These are phyloP conservation scores for Tridacna crocea DNA, from an alignment of 2,888 invertebrate species.

Conservation along the genomic window DNA sequence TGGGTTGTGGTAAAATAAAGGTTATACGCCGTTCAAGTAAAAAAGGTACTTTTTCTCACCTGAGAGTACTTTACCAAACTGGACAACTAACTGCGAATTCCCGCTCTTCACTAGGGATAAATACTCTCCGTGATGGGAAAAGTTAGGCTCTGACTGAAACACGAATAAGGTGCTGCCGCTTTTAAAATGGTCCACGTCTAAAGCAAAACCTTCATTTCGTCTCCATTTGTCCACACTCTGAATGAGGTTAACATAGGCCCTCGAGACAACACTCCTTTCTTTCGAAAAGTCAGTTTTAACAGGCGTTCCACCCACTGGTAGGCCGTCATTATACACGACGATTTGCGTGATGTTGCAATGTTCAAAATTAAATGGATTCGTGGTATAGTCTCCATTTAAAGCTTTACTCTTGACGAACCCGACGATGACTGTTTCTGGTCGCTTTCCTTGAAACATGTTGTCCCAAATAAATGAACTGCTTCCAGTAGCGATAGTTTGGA, in stretches of 20 bases:
- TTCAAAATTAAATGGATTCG: conserved; percentile 59
- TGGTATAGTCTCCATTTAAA: conserved; percentile 42
- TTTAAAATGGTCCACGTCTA: conserved; percentile 24
- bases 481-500: conserved; percentile 43
- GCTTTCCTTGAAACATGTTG: conserved; percentile 49
- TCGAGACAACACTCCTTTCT: neutral
- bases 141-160: conserved; percentile 41
- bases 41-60: conserved; percentile 10
- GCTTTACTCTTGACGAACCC: conserved; percentile 46
- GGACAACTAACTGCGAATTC: conserved; percentile 10
- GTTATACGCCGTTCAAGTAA: no score
- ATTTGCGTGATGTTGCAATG: conserved; percentile 45
- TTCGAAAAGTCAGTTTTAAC: conserved; percentile 40
- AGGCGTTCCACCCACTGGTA: conserved; percentile 51
- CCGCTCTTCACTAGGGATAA: conserved; percentile 23
- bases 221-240: conserved; percentile 39
- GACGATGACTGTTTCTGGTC: conserved; percentile 37
- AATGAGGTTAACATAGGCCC: conserved; percentile 45
- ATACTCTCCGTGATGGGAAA: conserved; percentile 40
- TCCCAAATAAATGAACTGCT: conserved; percentile 41
- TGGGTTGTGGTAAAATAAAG: no score
- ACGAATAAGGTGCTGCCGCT: conserved; percentile 34
- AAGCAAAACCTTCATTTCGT: conserved; percentile 35
- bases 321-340: conserved; percentile 42
- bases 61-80: conserved; percentile 29